Conservation (phyloP, 2,888 invertebrate genomes). For the Xylophagus ater region DNA sequence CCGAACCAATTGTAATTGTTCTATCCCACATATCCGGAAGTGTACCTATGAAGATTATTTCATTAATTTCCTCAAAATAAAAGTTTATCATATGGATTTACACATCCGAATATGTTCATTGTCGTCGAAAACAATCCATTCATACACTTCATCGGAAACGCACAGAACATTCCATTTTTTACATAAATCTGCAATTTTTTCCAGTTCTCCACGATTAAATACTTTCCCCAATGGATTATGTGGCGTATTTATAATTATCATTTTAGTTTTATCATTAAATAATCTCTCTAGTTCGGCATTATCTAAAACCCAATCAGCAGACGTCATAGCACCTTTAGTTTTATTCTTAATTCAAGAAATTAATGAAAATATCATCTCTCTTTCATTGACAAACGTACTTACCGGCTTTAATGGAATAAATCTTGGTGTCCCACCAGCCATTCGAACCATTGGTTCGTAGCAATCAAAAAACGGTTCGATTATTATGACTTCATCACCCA, state of each 20-base stretch:
- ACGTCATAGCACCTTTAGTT: conserved; percentile 41
- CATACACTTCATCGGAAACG: conserved; percentile 95
- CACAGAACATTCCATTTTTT: conserved; percentile 87
- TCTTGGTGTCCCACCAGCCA: conserved; percentile 75
- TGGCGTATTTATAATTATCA: conserved; percentile 92
- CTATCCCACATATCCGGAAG: conserved; percentile 97
- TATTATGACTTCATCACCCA: conserved; percentile 85
- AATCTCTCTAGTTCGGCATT: conserved; percentile 62
- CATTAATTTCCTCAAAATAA: background rate
- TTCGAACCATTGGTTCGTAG: conserved; percentile 87
- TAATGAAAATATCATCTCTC: background rate
- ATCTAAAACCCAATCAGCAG: conserved; percentile 85
- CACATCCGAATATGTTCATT: conserved; percentile 83
- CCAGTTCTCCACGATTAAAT: conserved; percentile 48
- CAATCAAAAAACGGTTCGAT: conserved; percentile 99
- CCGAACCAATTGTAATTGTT: conserved; percentile 92
- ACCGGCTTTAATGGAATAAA: conserved; percentile 81
- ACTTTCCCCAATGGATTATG: conserved; percentile 97
- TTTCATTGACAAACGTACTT: conserved; percentile 26
- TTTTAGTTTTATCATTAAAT: conserved; percentile 84
- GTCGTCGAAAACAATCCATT: conserved; percentile 86
- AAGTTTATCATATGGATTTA: conserved; percentile 30
- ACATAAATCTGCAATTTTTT: conserved; percentile 74
- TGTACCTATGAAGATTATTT: conserved; percentile 60
- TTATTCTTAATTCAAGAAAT: conserved; percentile 23